Conservation (phyloP, 2,797 vertebrate species). For the Somateria mollissima region DNA sequence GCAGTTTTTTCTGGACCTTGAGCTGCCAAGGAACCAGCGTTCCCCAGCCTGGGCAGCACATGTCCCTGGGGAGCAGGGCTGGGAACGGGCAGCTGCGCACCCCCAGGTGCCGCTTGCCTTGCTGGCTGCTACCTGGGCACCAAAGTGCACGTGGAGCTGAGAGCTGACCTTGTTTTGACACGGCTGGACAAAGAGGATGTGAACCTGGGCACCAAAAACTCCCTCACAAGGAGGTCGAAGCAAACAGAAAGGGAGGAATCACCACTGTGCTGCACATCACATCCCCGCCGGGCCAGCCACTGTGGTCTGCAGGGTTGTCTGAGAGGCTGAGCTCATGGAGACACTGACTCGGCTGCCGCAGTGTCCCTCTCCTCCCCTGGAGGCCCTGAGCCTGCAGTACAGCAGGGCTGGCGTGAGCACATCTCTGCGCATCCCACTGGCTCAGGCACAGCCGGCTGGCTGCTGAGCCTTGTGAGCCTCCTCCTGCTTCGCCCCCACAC, state of each 20-base stretch:
- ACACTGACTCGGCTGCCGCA: background rate
- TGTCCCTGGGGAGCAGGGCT: background rate
- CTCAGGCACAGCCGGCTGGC: fast-evolving
- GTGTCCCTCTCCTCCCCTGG: background rate
- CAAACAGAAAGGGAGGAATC: background rate
- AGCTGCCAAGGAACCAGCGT: slow-evolving; percentile 14
- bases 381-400: background rate
- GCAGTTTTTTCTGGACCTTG: slow-evolving; percentile 50
- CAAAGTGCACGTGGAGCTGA: background rate
- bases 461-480: background rate
- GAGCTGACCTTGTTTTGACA: background rate
- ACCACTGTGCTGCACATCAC: background rate
- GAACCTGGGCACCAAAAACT: background rate
- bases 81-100: fast-evolving
- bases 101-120: background rate
- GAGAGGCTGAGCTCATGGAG: background rate
- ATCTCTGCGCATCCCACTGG: background rate
- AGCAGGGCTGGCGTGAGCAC: background rate
- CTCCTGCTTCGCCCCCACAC: background rate
- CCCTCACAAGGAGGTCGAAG: background rate
- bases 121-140: background rate
- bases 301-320: background rate
- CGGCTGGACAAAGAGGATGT: background rate
- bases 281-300: background rate
- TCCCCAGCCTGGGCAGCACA: background rate